phyloP scores from a whole-genome alignment of 2,797 vertebrate genomes.

The Sebastes cheni region DNA sequence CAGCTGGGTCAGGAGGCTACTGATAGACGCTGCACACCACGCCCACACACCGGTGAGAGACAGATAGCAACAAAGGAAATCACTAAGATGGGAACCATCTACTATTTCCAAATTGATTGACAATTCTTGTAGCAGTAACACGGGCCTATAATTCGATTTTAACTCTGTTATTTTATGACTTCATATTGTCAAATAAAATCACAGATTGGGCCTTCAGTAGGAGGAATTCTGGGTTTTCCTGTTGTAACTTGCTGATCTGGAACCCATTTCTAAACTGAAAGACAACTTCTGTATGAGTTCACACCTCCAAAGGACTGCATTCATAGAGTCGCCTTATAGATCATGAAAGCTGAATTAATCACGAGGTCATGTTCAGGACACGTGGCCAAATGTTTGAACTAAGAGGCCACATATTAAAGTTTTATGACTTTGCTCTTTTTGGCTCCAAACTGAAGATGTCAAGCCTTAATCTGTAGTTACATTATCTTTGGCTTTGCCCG shows the following conservation, averaged over 20 bases:
- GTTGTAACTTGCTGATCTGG: background rate
- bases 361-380: conserved; percentile 44
- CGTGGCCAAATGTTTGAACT: conserved; percentile 43
- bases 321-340: conserved; percentile 7
- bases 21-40: background rate
- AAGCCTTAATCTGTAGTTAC: conserved; percentile 27
- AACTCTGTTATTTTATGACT: background rate
- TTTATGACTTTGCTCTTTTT: conserved; percentile 44
- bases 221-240: background rate
- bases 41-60: conserved; percentile 46
- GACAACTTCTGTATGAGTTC: background rate
- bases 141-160: background rate
- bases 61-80: background rate
- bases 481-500: background rate
- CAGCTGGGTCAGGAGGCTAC: background rate
- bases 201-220: background rate
- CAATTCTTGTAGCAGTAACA: background rate
- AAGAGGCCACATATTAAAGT: conserved; percentile 45
- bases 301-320: conserved; percentile 8
- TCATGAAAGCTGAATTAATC: conserved; percentile 50
- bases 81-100: background rate
- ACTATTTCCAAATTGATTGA: background rate
- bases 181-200: background rate
- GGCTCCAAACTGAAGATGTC: conserved; percentile 15
- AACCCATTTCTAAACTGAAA: background rate